Evolutionary conservation across 2,797 vertebrate genomes (phyloP), one percentile per base, ranked within the genome.

Genomic region (Eupleurogrammus muticus): DNA sequence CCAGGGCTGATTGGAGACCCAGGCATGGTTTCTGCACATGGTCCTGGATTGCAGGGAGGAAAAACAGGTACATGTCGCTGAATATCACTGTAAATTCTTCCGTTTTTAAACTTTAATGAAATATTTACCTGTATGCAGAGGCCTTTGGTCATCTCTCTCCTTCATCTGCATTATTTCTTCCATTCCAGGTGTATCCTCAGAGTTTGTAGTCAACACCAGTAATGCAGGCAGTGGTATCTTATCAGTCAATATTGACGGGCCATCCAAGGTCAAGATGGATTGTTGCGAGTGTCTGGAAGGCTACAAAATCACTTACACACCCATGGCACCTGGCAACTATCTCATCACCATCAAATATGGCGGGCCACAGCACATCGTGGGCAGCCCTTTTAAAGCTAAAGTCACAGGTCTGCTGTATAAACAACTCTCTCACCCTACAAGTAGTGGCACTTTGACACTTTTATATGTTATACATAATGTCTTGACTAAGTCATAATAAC

Each of bases 321-420:
- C 98, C 10, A 98, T 99, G 97, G 98, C 98, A 0, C 98, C 98
- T 1, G 98, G 98, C 53, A 99, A 94, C 94, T 99, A 99, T 95
- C 96, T 99, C 86, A 98, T 99, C 85, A 95, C 96, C 89, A 97
- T 99, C 88, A 99, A 97, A 90, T 99, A 97, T 0, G 97, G 97
- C 0, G 98, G 97, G 0, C 97, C 96, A 2, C 96, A 97, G 87
- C 97, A 99, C 92, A 97, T 99, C 0, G 97, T 98, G 35, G 97
- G 97, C 75, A 99, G 97, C 85, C 97, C 97, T 7, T 99, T 99
- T 94, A 99, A 99, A 92, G 97, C 96, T 77, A 98, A 96, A 89
- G 95, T 99, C 90, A 98, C 97, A 92, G 97, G 97, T 99, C 85
- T 63, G 84, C 47, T 51, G 11, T 9, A 77, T 77, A 82, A 54